Evolutionary conservation across 2,113 vertebrate species (phyloP), one percentile per base, ranked within the genome.

Genomic region (Nesogale talazaci): DNA sequence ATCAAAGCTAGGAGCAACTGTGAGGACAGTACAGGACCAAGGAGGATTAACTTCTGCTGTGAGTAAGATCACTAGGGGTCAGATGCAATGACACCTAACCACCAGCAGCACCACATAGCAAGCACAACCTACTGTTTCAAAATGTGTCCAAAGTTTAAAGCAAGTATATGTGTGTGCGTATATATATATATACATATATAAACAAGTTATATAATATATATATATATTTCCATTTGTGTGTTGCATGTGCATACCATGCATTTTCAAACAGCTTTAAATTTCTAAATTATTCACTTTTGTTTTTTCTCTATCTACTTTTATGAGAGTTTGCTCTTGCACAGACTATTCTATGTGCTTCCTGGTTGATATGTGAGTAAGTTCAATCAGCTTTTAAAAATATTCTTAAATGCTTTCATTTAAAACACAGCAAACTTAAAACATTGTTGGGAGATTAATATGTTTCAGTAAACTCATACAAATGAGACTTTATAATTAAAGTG

Each of bases 401-500:
- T 93, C 29, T 80, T 91, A 87, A 72, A 78, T 88, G 91, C 92
- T 83, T 92, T 79, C 79, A 78, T 94, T 86, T 93, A 90, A 78
- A 95, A 89, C 1, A 74, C 29, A 96, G 16, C 46, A 17, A 84
- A 23, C 15, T 40, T 86, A 78, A 82, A 93, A 94, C 97, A 79
- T 95, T 96, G 95, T 97, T 86, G 74, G 25, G 34, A 20, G 90
- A 27, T 94, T 96, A 97, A 92, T 69, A 97, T 95, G 89, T 95
- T 96, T 96, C 96, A 89, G 67, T 95, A 97, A 94, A 89, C 86
- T 91, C 96, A 91, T 83, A 92, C 40, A 96, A 27, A 67, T 52
- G 81, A 94, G 82, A 89, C 67, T 97, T 97, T 95, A 97, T 97
- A 97, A 97, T 97, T 97, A 97, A 98, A 97, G 86, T 97, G 97